Conservation (phyloP, 23 tunicate genomes). For the Styela clava region DNA sequence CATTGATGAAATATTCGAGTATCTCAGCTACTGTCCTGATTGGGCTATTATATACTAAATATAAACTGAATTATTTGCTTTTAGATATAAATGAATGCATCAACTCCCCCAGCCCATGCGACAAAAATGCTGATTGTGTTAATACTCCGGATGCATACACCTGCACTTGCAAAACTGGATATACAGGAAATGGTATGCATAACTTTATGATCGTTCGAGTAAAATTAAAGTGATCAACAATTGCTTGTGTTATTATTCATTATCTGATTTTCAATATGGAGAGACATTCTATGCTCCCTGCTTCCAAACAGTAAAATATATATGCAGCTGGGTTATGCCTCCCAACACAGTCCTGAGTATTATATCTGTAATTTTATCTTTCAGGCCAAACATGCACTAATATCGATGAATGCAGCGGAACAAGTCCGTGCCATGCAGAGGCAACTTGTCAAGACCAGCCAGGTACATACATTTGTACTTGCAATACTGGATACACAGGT, state of each 20-base stretch:
- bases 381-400: conserved; percentile 5
- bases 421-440: background rate
- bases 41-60: no score
- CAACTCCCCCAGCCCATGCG: conserved; percentile 6
- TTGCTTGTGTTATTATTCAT: no score
- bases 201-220: background rate
- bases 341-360: no score
- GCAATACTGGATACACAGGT: conserved; percentile 12
- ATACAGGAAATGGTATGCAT: conserved; percentile 16
- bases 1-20: no score
- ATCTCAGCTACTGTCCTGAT: no score
- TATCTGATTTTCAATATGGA: no score
- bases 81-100: conserved; percentile 24
- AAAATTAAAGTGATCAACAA: background rate
- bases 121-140: conserved; percentile 6
- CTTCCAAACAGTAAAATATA: no score
- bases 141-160: conserved; percentile 2
- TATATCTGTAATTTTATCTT: background rate
- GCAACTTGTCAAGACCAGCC: background rate
- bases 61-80: background rate
- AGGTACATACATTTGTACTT: background rate
- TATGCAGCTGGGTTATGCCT: no score
- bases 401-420: conserved; percentile 17
- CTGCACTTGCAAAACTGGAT: conserved; percentile 27
- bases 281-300: no score